A percentile compares a stretch with the other conserved stretches of the same genome.
These are phyloP conservation scores for Crossocerus cetratus DNA, from an alignment of 2,888 invertebrate genomes.

Conservation along the genomic window DNA sequence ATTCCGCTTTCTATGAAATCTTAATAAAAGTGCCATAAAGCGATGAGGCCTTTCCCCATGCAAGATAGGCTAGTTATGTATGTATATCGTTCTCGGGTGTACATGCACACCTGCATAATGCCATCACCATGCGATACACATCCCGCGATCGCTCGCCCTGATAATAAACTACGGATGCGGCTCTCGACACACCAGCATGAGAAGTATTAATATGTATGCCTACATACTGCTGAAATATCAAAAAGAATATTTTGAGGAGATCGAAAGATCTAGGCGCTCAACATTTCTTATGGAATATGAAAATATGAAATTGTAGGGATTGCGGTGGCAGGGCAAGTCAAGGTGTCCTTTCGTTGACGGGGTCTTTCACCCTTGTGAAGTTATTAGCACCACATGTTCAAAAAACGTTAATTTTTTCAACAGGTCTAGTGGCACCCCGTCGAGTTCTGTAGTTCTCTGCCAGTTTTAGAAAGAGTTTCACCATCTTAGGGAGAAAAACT, in stretches of 20 bases:
- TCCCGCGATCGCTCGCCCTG: not conserved
- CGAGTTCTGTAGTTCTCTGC: too few relatives aligned
- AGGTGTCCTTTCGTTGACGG: too few relatives aligned
- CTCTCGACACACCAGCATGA: not conserved
- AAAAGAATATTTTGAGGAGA: not conserved
- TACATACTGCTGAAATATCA: not conserved
- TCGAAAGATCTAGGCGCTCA: not conserved
- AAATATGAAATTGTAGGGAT: not conserved
- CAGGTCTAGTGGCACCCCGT: too few relatives aligned
- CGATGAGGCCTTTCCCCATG: slow-evolving; percentile 8
- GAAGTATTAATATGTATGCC: too few relatives aligned
- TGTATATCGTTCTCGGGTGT: not conserved
- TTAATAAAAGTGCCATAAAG: slow-evolving; percentile 16
- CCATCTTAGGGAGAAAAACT: too few relatives aligned
- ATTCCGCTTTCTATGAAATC: slow-evolving; percentile 8
- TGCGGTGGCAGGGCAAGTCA: not conserved
- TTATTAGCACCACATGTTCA: too few relatives aligned
- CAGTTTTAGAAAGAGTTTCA: too few relatives aligned
- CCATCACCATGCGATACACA: not conserved
- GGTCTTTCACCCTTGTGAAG: too few relatives aligned
- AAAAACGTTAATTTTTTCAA: too few relatives aligned
- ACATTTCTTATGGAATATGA: not conserved
- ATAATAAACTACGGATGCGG: not conserved
- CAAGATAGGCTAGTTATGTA: slow-evolving; percentile 4
- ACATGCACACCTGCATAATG: not conserved